phyloP scores from a whole-genome alignment of 2,888 invertebrate genomes.

The Brenthis daphne region DNA sequence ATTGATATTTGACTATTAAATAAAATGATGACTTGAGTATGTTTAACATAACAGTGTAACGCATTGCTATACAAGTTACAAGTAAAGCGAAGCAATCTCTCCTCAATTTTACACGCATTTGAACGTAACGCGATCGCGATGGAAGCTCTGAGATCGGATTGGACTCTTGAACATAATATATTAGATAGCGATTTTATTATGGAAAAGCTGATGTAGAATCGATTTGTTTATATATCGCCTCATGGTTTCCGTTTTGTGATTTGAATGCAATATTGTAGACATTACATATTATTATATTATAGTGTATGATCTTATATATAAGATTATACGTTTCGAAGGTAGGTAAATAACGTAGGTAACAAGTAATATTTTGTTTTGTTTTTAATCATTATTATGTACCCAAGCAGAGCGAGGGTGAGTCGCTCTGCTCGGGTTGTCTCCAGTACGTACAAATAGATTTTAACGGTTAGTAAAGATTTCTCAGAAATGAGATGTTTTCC shows the following conservation, averaged over 20 bases:
- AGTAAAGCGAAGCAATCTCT: conserved; percentile 66
- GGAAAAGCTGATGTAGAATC: conserved; percentile 19
- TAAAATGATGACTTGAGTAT: background rate
- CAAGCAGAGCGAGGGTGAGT: too few relatives aligned
- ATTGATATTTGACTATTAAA: too few relatives aligned
- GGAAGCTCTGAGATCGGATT: conserved; percentile 47
- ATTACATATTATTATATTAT: background rate
- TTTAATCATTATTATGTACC: too few relatives aligned
- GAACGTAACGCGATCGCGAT: conserved; percentile 66
- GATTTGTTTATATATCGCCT: conserved; percentile 15
- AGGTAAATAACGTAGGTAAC: too few relatives aligned
- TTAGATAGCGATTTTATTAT: conserved; percentile 24
- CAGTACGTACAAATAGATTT: too few relatives aligned
- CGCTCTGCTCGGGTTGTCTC: too few relatives aligned
- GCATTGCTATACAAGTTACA: conserved; percentile 43
- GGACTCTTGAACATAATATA: conserved; percentile 31
- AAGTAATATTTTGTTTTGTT: too few relatives aligned
- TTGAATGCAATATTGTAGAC: conserved; percentile 7
- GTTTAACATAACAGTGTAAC: conserved; percentile 51
- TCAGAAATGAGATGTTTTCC: too few relatives aligned
- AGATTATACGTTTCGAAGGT: too few relatives aligned
- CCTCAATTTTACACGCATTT: conserved; percentile 77
- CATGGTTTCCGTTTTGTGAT: conserved; percentile 8
- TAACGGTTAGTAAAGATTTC: too few relatives aligned
- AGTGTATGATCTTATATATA: too few relatives aligned